Conservation (phyloP, 2,888 invertebrate genomes). For the Odontocolon sp. region DNA sequence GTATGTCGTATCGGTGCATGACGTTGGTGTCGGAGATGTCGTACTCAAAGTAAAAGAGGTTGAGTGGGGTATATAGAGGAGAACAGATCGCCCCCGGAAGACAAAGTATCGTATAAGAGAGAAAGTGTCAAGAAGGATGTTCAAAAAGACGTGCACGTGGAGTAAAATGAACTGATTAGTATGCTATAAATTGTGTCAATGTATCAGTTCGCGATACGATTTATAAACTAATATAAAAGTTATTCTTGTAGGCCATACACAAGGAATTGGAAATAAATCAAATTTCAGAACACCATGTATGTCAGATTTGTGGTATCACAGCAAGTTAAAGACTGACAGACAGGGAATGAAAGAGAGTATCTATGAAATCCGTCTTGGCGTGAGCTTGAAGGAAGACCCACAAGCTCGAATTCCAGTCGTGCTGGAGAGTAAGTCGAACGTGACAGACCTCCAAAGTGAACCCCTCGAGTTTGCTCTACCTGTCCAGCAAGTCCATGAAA, state of each 20-base stretch:
- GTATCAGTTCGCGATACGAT: too few species aligned
- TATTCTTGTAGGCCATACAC: too few species aligned
- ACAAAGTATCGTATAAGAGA: background rate
- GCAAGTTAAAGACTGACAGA: background rate
- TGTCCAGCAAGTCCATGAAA: background rate
- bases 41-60: background rate
- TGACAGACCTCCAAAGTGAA: background rate
- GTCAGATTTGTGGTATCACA: too few species aligned
- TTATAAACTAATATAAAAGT: too few species aligned
- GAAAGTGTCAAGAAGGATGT: background rate
- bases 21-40: background rate
- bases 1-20: background rate
- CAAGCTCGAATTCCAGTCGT: background rate
- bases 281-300: too few species aligned
- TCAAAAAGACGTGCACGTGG: too few species aligned
- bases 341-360: background rate
- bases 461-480: background rate
- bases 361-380: conserved; percentile 5
- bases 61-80: conserved; percentile 11
- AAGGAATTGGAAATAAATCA: too few species aligned
- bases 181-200: too few species aligned
- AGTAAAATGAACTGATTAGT: too few species aligned
- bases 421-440: conserved; percentile 7
- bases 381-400: background rate
- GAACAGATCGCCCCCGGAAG: background rate